These are phyloP conservation scores for Tuta absoluta DNA, from an alignment of 2,888 invertebrate species.

Conservation along the genomic window DNA sequence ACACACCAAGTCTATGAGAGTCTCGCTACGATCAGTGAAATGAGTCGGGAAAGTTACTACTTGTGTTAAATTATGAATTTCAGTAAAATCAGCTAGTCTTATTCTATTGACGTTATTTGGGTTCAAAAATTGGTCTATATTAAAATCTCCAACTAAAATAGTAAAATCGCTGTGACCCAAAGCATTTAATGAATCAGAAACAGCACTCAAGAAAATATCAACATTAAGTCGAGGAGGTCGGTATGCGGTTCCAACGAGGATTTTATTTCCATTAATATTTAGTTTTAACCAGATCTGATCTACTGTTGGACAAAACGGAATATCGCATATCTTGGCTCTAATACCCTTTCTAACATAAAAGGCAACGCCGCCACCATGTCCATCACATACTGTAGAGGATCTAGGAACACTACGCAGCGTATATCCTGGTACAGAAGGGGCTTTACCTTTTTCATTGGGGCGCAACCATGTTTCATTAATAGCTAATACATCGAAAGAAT, in stretches of 20 bases:
- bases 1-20: slow-evolving; percentile 9
- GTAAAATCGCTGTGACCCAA: neutral
- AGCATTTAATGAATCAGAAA: slow-evolving; percentile 9
- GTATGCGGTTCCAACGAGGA: no score
- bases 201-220: slow-evolving; percentile 9
- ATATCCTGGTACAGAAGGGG: slow-evolving; percentile 14
- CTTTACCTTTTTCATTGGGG: slow-evolving; percentile 8
- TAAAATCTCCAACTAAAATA: slow-evolving; percentile 2
- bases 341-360: neutral
- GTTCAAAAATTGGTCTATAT: neutral
- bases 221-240: neutral
- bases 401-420: slow-evolving; percentile 14
- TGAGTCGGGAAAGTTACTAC: no score
- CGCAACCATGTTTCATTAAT: slow-evolving; percentile 20
- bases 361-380: slow-evolving; percentile 9
- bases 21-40: neutral
- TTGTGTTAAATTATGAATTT: slow-evolving; percentile 1
- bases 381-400: neutral
- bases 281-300: slow-evolving; percentile 16
- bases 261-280: neutral
- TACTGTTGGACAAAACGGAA: neutral
- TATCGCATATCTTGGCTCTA: neutral
- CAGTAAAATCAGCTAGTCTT: neutral
- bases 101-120: neutral
- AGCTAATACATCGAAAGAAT: slow-evolving; percentile 4